phyloP scores from a whole-genome alignment of 2,888 invertebrate genomes.

The Nomada flava region DNA sequence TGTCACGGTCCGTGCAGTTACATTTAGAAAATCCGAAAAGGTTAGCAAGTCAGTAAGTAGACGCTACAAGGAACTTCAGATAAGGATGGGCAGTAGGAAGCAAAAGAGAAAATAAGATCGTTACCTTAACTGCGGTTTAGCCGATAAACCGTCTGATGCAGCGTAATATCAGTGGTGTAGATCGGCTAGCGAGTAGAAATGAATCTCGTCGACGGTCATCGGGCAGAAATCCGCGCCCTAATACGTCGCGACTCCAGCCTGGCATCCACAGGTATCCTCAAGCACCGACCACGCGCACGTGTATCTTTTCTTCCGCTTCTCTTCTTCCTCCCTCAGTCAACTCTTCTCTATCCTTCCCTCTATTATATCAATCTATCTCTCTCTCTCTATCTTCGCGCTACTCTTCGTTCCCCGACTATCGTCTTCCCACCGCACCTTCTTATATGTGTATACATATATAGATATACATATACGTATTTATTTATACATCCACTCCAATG shows the following conservation, averaged over 20 bases:
- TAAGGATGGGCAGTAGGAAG: constrained; percentile 17
- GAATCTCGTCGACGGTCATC: constrained; percentile 44
- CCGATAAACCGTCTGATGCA: constrained; percentile 45
- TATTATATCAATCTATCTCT: too few species aligned
- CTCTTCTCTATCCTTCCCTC: background rate
- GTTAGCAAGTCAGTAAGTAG: background rate
- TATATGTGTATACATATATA: background rate
- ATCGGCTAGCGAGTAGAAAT: constrained; percentile 31
- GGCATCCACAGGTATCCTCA: constrained; percentile 61
- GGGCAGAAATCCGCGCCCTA: constrained; percentile 59
- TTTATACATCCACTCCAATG: constrained; percentile 16
- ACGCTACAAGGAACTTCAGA: background rate
- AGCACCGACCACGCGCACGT: constrained; percentile 56
- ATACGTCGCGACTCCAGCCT: constrained; percentile 47
- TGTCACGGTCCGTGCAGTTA: background rate
- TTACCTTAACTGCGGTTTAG: constrained; percentile 41
- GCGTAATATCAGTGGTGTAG: constrained; percentile 48
- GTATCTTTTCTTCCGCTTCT: constrained; percentile 53
- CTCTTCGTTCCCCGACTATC: too few species aligned
- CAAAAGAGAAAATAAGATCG: constrained; percentile 12
- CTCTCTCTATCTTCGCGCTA: too few species aligned
- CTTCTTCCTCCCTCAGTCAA: constrained; percentile 2
- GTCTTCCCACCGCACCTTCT: constrained; percentile 17
- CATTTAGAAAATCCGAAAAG: background rate
- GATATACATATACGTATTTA: constrained; percentile 2